phyloP scores from a whole-genome alignment of 2,888 invertebrate genomes.

The Antheraea assamensis region DNA sequence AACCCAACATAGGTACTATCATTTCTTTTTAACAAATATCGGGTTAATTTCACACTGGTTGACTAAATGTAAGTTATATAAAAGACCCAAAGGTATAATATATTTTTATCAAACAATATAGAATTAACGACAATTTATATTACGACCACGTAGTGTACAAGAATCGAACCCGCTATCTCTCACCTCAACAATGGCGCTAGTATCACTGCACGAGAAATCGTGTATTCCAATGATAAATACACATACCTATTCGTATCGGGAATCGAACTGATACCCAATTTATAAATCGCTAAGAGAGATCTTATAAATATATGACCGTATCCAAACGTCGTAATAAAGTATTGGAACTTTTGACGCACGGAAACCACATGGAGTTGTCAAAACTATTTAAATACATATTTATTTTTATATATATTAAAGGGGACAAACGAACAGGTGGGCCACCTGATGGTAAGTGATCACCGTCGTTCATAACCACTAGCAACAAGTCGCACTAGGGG shows the following conservation, averaged over 20 bases:
- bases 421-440: too few species aligned
- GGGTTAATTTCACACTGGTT: too few species aligned
- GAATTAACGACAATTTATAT: not conserved
- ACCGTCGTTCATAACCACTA: too few species aligned
- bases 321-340: conserved; percentile 67
- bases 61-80: too few species aligned
- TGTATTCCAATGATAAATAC: not conserved
- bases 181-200: not conserved
- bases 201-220: not conserved
- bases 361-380: conserved; percentile 40
- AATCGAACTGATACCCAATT: conserved; percentile 72
- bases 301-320: conserved; percentile 67
- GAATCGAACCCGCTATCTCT: not conserved
- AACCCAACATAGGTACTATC: too few species aligned
- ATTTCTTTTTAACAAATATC: too few species aligned
- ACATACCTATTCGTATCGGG: conserved; percentile 38
- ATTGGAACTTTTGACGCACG: conserved; percentile 59
- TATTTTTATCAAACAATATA: too few species aligned
- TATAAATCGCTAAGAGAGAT: conserved; percentile 72
- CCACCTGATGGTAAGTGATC: too few species aligned
- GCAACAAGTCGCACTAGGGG: too few species aligned
- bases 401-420: too few species aligned
- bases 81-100: too few species aligned
- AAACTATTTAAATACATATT: not conserved
- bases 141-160: not conserved